Base-by-base conservation (phyloP, 2,113 vertebrate species). In the Mustela lutreola region DNA sequence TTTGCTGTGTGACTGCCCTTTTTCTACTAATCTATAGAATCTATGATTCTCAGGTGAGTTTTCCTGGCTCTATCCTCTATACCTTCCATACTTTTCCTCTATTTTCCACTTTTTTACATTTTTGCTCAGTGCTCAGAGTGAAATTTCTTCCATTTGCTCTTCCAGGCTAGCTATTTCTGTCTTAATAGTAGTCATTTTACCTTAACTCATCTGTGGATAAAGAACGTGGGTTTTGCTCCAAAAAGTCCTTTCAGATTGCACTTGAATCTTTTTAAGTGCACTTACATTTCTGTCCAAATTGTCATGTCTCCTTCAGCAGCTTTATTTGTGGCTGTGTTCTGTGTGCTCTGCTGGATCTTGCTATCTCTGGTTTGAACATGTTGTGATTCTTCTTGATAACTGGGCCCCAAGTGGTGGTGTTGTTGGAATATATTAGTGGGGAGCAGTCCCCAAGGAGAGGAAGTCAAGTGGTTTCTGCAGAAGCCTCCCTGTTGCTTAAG, bases 91-190 rank as follows among this genome's bases (percentile, higher is more conserved):
- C 18, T 73, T 79, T 45, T 81, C 50, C 50, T 76, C 24, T 86
- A 16, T 36, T 97, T 86, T 67, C 24, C 62, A n/a, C 71, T 58
- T 89, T 26, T 92, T 96, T 80, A 67, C 28, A 70, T 89, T 89
- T 82, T 31, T 73, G 45, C 76, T 78, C 24, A 53, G 15, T 7
- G 36, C 4, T 65, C 85, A 5, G 26, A 89, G 18, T 88, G 21
- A 91, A 90, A 86, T 67, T 33, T 89, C 71, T 89, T 95, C 48
- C 42, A 83, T 63, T 94, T 93, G n/a, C 45, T 95, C 78, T 48
- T 93, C 39, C 33, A 36, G 1, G 75, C 76, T 79, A 83, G 45
- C 71, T 97, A 84, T 90, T 94, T 93, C 56, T 84, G 42, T 48
- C 60, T 97, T 75, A 79, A 76, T 63, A 76, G 63, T 42, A 5